Conservation (phyloP, 2,888 invertebrate genomes). For the Lasioglossum leucozonium region DNA sequence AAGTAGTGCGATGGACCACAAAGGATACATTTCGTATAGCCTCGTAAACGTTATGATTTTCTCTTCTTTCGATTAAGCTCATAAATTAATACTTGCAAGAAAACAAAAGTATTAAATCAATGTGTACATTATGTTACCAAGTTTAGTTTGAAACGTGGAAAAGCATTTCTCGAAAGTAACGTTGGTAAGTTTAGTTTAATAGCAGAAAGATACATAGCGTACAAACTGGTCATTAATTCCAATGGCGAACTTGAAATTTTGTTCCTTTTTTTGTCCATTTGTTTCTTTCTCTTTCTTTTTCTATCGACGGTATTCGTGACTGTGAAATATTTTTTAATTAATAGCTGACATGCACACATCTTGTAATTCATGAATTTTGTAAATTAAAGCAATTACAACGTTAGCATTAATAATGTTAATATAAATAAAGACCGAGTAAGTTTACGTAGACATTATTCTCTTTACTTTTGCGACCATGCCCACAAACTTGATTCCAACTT, state of each 20-base stretch:
- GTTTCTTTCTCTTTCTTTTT: conserved; percentile 29
- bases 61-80: conserved; percentile 19
- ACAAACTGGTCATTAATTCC: conserved; percentile 73
- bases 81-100: neutral
- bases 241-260: conserved; percentile 44
- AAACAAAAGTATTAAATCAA: conserved; percentile 5
- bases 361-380: conserved; percentile 69
- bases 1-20: neutral
- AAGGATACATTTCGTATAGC: conserved; percentile 25
- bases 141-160: neutral
- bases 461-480: neutral
- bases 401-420: conserved; percentile 69
- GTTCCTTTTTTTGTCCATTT: conserved; percentile 6
- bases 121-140: conserved; percentile 17
- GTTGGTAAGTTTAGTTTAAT: conserved; percentile 55
- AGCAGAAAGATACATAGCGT: conserved; percentile 67
- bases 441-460: conserved; percentile 54
- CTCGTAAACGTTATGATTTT: neutral
- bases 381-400: conserved; percentile 66
- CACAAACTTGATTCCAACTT: neutral
- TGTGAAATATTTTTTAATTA: conserved; percentile 63
- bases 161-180: conserved; percentile 22
- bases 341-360: conserved; percentile 71
- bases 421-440: conserved; percentile 68
- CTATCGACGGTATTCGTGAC: conserved; percentile 62